Percentiles rank a stretch among this genome's conserved stretches.
Evolutionary conservation across 2,888 invertebrate species (phyloP).

Genomic region (Alcis repandata): DNA sequence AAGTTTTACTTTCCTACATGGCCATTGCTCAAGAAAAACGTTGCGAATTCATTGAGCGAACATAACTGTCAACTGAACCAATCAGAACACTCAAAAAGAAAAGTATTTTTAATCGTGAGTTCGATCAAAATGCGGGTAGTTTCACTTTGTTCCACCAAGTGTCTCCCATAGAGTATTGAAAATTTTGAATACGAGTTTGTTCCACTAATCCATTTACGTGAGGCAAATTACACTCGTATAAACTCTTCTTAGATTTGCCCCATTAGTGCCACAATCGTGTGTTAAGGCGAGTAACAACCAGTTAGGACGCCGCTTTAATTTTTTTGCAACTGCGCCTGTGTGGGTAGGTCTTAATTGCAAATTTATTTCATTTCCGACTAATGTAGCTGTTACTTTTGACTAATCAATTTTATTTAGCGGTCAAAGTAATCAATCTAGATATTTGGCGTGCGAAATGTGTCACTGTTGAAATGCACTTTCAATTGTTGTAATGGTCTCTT

Average conservation of each 20-base stretch:
- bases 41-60: no score
- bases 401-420: conserved; percentile 6
- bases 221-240: no score
- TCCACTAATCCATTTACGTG: no score
- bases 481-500: neutral
- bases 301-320: neutral
- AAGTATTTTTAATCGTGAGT: no score
- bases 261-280: no score
- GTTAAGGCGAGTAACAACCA: neutral
- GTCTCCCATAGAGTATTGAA: no score
- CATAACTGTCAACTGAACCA: no score
- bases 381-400: neutral
- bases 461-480: conserved; percentile 1
- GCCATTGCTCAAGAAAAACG: neutral
- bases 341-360: conserved; percentile 26
- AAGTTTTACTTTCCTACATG: neutral
- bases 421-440: conserved; percentile 19
- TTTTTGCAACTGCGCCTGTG: conserved; percentile 22
- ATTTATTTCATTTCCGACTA: conserved; percentile 14
- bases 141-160: no score
- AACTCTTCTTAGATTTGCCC: no score
- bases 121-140: no score
- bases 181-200: no score
- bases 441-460: conserved; percentile 9
- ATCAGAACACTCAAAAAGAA: no score